These are phyloP conservation scores for Sternarchorhynchus goeldii DNA, from an alignment of 2,797 vertebrate species.

Conservation along the genomic window DNA sequence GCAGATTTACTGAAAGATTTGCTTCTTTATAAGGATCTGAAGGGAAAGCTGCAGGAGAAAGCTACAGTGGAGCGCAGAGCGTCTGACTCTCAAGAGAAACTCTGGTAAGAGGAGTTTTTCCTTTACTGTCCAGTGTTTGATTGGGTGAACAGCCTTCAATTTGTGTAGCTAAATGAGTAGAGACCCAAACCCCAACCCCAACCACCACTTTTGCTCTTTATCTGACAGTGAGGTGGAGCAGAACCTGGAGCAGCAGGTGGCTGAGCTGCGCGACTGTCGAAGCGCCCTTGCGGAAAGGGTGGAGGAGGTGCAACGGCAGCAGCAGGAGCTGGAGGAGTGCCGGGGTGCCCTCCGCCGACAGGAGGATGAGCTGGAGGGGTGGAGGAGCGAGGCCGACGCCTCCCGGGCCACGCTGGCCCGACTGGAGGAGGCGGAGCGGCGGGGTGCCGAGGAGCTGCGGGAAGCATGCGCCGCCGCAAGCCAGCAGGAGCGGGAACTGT, in stretches of 20 bases:
- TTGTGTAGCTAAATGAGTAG: neutral
- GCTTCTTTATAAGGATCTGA: constrained; percentile 68
- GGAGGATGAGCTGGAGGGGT: constrained; percentile 73
- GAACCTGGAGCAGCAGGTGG: constrained; percentile 65
- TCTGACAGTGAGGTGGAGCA: constrained; percentile 73
- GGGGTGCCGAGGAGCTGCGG: constrained; percentile 69
- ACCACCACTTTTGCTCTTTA: neutral
- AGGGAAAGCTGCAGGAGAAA: constrained; percentile 64
- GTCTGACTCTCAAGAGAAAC: constrained; percentile 61
- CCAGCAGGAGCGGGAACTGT: constrained; percentile 82
- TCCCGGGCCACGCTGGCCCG: constrained; percentile 67
- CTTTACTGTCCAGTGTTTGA: no score
- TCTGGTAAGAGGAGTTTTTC: constrained; percentile 61
- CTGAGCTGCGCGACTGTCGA: constrained; percentile 60
- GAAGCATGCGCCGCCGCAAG: constrained; percentile 71
- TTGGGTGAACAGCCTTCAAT: no score
- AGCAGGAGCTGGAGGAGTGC: constrained; percentile 68
- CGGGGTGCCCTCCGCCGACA: constrained; percentile 68
- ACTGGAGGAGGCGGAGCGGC: constrained; percentile 73
- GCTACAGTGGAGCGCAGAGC: constrained; percentile 45
- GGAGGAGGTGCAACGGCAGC: constrained; percentile 62
- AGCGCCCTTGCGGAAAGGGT: constrained; percentile 66
- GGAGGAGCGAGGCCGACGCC: constrained; percentile 69
- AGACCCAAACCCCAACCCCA: no score
- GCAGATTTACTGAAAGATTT: no score